Conservation (phyloP, 2,797 vertebrate species). For the Clangula hyemalis region DNA sequence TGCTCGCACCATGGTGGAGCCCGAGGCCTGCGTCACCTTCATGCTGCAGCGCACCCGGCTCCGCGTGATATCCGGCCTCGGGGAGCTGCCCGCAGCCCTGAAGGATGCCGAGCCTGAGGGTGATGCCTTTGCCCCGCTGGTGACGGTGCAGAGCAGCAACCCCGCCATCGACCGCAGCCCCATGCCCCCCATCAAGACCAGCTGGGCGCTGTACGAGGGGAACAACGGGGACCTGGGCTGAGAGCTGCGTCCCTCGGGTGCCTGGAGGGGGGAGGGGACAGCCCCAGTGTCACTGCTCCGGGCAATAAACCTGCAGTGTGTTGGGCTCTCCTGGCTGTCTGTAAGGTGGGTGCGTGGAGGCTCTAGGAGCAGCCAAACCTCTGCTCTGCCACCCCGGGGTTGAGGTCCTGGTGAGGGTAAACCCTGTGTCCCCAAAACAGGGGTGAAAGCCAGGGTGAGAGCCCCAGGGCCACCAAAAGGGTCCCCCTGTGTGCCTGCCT, state of each 20-base stretch:
- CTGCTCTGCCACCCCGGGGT: fast-evolving
- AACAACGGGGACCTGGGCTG: fast-evolving
- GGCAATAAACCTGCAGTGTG: fast-evolving
- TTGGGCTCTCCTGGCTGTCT: not conserved
- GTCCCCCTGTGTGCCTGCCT: not conserved
- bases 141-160: fast-evolving
- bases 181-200: not conserved
- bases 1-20: fast-evolving
- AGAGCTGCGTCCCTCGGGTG: not conserved
- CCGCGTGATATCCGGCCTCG: not conserved
- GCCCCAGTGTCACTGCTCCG: fast-evolving
- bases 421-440: not conserved
- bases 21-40: not conserved
- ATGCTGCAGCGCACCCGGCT: not conserved
- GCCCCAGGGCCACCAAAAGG: not conserved
- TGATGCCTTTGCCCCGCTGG: not conserved
- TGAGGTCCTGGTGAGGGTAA: not conserved
- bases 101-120: not conserved
- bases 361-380: fast-evolving
- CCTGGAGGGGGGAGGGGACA: fast-evolving
- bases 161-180: not conserved
- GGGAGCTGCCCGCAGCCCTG: not conserved
- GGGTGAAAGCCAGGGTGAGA: not conserved
- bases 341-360: fast-evolving
- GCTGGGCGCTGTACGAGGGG: not conserved